Percentiles rank a stretch among this genome's conserved stretches.
Conservation (phyloP, 2,113 vertebrate genomes). For the Pangasianodon gigas region DNA sequence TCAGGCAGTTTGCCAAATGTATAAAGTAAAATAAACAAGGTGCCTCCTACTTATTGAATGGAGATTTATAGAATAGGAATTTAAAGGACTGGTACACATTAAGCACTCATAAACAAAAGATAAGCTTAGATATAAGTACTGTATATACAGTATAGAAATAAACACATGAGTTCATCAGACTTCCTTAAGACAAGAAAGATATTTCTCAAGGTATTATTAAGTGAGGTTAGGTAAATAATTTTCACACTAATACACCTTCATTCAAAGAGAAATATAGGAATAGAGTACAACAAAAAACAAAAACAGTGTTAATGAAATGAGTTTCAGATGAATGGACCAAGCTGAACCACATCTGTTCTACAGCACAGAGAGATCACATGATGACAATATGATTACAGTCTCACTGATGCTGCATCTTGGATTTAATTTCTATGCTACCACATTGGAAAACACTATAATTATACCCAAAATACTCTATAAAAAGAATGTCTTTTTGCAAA, state of each 20-base stretch:
- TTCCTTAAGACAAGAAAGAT: not conserved
- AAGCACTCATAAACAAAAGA: not conserved
- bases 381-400: constrained; percentile 31
- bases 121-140: not conserved
- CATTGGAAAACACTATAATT: not conserved
- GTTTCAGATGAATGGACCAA: not conserved
- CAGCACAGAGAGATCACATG: not conserved
- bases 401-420: constrained; percentile 18
- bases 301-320: not conserved
- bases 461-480: constrained; percentile 6
- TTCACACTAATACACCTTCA: not conserved
- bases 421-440: constrained; percentile 5
- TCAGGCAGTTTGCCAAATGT: not conserved
- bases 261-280: not conserved
- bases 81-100: not conserved
- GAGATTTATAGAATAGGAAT: not conserved
- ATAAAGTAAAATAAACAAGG: not conserved
- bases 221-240: not conserved
- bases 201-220: not conserved
- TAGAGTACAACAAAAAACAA: not conserved
- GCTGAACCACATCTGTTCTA: constrained; percentile 2
- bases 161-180: not conserved
- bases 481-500: not conserved
- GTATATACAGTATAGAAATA: not conserved
- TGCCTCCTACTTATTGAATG: not conserved